These are phyloP conservation scores for Digitonthophagus gazella DNA, from an alignment of 2,888 invertebrate species.

Conservation along the genomic window DNA sequence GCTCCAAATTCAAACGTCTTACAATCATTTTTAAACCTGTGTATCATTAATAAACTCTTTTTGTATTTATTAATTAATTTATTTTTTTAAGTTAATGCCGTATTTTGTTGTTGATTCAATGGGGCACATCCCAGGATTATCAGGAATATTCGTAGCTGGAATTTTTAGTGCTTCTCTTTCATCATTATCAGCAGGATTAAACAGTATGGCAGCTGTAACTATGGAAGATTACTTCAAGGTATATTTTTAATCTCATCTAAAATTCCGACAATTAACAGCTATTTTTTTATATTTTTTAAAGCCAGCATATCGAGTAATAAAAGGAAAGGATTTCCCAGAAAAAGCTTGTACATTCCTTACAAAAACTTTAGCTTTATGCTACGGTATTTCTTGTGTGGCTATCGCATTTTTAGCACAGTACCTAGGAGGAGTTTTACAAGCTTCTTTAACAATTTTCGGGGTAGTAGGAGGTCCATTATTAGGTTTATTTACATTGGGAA, in stretches of 20 bases:
- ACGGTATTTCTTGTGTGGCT: conserved; percentile 71
- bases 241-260: neutral
- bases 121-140: conserved; percentile 67
- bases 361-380: conserved; percentile 66
- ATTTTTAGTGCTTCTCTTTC: conserved; percentile 87
- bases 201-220: conserved; percentile 85
- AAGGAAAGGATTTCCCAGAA: conserved; percentile 41
- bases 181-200: conserved; percentile 84
- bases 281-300: conserved; percentile 29
- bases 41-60: neutral
- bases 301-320: conserved; percentile 44
- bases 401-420: conserved; percentile 77
- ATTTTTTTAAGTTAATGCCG: conserved; percentile 59
- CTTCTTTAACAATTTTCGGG: conserved; percentile 78
- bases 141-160: conserved; percentile 84
- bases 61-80: neutral
- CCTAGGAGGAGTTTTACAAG: conserved; percentile 79
- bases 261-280: neutral
- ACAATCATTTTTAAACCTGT: no score
- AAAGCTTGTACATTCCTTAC: conserved; percentile 49
- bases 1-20: no score
- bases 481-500: conserved; percentile 78
- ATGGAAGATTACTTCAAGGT: conserved; percentile 75
- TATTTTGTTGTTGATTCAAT: conserved; percentile 71
- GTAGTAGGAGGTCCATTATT: conserved; percentile 81